Conservation (phyloP, 2,113 vertebrate species). For the Heterochromis multidens region DNA sequence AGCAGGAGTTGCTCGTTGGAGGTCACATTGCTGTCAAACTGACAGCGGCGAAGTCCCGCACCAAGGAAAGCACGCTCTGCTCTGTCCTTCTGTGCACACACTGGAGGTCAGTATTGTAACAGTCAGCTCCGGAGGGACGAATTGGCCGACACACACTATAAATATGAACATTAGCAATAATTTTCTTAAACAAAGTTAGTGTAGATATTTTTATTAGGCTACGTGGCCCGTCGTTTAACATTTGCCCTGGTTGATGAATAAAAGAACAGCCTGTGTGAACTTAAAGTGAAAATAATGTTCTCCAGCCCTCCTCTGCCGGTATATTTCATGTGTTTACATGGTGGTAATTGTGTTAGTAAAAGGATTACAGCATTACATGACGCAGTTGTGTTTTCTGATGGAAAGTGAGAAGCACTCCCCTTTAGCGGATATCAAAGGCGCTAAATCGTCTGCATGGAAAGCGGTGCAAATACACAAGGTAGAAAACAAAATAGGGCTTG, state of each 20-base stretch:
- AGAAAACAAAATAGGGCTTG: background rate
- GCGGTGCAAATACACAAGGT: background rate
- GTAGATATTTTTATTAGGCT: background rate
- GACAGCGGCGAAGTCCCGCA: slow-evolving; percentile 7
- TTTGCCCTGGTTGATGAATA: background rate
- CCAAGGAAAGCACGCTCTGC: background rate
- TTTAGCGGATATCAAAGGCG: background rate
- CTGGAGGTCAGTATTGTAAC: slow-evolving; percentile 77
- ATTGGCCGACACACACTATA: background rate
- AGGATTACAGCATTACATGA: slow-evolving; percentile 19
- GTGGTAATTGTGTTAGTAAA: slow-evolving; percentile 20
- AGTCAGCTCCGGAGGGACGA: slow-evolving; percentile 7
- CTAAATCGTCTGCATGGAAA: background rate
- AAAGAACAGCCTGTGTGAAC: background rate
- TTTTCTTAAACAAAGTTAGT: background rate
- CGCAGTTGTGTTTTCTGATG: slow-evolving; percentile 2
- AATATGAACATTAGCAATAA: background rate
- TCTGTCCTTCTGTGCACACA: slow-evolving; percentile 39
- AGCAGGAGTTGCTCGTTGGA: background rate
- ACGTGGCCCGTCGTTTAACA: background rate
- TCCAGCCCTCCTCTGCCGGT: background rate
- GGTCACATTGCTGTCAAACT: slow-evolving; percentile 10
- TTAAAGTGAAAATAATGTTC: background rate
- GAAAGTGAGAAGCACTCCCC: background rate
- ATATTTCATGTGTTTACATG: background rate